phyloP scores from a whole-genome alignment of 2,888 invertebrate genomes.

The Calliphora vomitoria region DNA sequence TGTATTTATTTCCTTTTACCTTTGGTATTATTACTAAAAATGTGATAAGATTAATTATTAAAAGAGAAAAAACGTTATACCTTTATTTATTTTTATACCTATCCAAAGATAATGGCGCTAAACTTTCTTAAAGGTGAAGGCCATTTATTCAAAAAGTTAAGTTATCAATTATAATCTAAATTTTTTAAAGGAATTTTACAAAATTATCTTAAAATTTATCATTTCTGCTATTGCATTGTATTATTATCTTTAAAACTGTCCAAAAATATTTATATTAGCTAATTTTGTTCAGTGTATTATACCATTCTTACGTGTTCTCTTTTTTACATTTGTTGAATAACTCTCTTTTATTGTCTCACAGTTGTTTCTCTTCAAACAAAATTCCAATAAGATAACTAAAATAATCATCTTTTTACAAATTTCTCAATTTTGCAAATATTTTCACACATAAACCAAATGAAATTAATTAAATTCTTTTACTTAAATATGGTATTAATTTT shows the following conservation, averaged over 20 bases:
- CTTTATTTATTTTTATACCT: too few species aligned
- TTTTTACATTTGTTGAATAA: slow-evolving; percentile 2
- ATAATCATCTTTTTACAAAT: neutral
- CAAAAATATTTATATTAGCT: too few species aligned
- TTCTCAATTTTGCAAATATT: neutral
- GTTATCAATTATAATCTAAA: too few species aligned
- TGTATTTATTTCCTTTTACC: slow-evolving; percentile 1
- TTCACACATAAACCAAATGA: neutral
- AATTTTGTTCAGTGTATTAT: too few species aligned
- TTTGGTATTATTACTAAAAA: slow-evolving; percentile 20
- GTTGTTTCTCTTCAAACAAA: neutral
- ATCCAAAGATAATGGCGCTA: neutral
- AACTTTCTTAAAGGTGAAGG: slow-evolving; percentile 27
- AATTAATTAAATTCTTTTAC: neutral
- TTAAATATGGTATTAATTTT: slow-evolving; percentile 7
- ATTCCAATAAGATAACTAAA: slow-evolving; percentile 41
- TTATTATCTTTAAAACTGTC: too few species aligned
- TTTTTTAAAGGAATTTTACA: too few species aligned
- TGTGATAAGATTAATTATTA: slow-evolving; percentile 27
- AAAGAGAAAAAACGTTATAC: neutral
- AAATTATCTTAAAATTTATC: too few species aligned
- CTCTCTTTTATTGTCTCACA: slow-evolving; percentile 5
- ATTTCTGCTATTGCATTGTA: too few species aligned
- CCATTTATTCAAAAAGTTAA: neutral
- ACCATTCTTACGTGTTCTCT: neutral